Percentiles rank a stretch among this genome's conserved stretches.
phyloP scores from a whole-genome alignment of 2,888 invertebrate genomes.

The Prionchulus punctatus region DNA sequence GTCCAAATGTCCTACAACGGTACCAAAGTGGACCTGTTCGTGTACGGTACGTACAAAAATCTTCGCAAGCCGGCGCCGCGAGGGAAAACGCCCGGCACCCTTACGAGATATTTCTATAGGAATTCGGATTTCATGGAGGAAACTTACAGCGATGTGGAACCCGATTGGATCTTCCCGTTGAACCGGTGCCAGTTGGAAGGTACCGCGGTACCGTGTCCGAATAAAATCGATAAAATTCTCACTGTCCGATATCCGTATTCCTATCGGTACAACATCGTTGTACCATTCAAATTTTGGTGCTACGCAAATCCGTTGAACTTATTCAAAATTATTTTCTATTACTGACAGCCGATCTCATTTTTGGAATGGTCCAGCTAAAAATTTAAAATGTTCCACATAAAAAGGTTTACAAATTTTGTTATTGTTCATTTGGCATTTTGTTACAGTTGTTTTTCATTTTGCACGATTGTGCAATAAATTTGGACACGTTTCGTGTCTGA shows the following conservation, averaged over 20 bases:
- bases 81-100: not conserved
- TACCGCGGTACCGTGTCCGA: not conserved
- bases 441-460: no score
- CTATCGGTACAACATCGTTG: not conserved
- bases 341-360: not conserved
- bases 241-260: not conserved
- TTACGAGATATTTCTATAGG: not conserved
- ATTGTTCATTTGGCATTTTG: no score
- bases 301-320: not conserved
- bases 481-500: no score
- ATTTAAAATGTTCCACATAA: no score
- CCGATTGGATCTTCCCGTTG: not conserved
- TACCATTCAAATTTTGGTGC: constrained; percentile 4
- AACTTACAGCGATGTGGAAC: not conserved
- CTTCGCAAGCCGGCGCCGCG: not conserved
- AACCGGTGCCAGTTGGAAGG: not conserved
- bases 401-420: no score
- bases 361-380: not conserved
- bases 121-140: not conserved
- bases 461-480: no score
- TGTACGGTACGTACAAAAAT: constrained; percentile 3
- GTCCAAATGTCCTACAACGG: not conserved
- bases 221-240: not conserved
- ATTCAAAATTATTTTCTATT: not conserved
- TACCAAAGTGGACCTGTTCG: constrained; percentile 4